Percentiles rank a stretch among this genome's conserved stretches.
These are phyloP conservation scores for Menidia menidia DNA, from an alignment of 2,797 vertebrate genomes.

Conservation along the genomic window DNA sequence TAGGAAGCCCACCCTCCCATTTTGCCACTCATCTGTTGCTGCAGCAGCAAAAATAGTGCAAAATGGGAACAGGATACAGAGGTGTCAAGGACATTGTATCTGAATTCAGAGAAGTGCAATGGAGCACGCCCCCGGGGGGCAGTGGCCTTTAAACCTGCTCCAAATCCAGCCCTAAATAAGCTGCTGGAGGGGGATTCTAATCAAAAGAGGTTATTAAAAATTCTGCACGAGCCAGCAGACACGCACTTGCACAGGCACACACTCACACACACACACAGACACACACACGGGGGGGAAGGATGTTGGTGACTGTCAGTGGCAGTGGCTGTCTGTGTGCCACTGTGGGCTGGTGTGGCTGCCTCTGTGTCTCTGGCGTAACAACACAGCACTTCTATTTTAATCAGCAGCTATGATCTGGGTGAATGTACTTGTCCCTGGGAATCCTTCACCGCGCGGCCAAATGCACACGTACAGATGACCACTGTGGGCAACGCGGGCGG, in stretches of 20 bases:
- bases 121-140: conserved; percentile 82
- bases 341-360: conserved; percentile 48
- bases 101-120: conserved; percentile 83
- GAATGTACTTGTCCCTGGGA: conserved; percentile 76
- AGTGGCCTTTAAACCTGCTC: conserved; percentile 84
- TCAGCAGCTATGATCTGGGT: conserved; percentile 70
- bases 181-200: conserved; percentile 81
- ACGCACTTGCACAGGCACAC: conserved; percentile 38
- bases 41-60: conserved; percentile 87
- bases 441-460: conserved; percentile 68
- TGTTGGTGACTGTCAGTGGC: conserved; percentile 67
- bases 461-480: conserved; percentile 61
- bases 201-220: conserved; percentile 86
- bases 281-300: conserved; percentile 62
- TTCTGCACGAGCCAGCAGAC: conserved; percentile 73
- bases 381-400: conserved; percentile 78
- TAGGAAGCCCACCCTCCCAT: conserved; percentile 73
- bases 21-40: conserved; percentile 85
- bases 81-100: conserved; percentile 87
- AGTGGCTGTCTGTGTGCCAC: conserved; percentile 59
- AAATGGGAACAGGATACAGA: conserved; percentile 85
- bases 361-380: conserved; percentile 64
- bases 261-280: conserved; percentile 43
- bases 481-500: conserved; percentile 52
- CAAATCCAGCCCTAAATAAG: conserved; percentile 87